Evolutionary conservation across 1,140 invertebrate species (phyloP).

Genomic region (Pinna nobilis): DNA sequence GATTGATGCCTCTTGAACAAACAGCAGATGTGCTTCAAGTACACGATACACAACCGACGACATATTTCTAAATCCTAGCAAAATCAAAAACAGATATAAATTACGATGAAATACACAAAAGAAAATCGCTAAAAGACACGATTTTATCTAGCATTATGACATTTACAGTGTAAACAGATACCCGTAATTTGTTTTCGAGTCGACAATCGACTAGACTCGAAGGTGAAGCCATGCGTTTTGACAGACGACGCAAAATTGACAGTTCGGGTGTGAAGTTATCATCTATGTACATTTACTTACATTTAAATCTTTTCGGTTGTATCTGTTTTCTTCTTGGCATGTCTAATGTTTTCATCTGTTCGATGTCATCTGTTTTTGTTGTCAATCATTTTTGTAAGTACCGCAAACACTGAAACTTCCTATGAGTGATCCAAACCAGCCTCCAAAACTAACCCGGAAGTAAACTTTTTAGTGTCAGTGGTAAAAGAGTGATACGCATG

Average conservation of each 20-base stretch:
- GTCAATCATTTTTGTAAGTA: constrained; percentile 52
- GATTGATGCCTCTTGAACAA: constrained; percentile 72
- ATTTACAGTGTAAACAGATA: constrained; percentile 43
- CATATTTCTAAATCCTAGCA: constrained; percentile 37
- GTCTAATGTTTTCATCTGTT: constrained; percentile 55
- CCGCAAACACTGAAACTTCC: constrained; percentile 41
- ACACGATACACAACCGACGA: constrained; percentile 28
- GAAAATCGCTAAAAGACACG: not conserved
- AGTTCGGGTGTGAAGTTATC: constrained; percentile 3
- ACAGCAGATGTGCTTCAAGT: constrained; percentile 66
- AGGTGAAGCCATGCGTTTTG: constrained; percentile 11
- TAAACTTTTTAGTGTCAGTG: constrained; percentile 23
- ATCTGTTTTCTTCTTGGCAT: constrained; percentile 81
- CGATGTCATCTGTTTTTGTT: constrained; percentile 42
- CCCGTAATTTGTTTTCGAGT: constrained; percentile 49
- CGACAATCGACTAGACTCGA: constrained; percentile 34
- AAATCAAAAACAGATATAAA: constrained; percentile 21
- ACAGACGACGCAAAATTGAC: constrained; percentile 42
- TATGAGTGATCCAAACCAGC: constrained; percentile 41
- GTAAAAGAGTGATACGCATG: constrained; percentile 11
- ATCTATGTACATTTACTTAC: constrained; percentile 74
- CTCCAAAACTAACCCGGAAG: constrained; percentile 59
- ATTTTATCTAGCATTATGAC: constrained; percentile 3
- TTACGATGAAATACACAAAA: constrained; percentile 14
- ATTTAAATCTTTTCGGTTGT: constrained; percentile 81